Evolutionary conservation across 2,888 invertebrate species (phyloP), one percentile per base, ranked within the genome.

Genomic region (Hypsopygia costalis): DNA sequence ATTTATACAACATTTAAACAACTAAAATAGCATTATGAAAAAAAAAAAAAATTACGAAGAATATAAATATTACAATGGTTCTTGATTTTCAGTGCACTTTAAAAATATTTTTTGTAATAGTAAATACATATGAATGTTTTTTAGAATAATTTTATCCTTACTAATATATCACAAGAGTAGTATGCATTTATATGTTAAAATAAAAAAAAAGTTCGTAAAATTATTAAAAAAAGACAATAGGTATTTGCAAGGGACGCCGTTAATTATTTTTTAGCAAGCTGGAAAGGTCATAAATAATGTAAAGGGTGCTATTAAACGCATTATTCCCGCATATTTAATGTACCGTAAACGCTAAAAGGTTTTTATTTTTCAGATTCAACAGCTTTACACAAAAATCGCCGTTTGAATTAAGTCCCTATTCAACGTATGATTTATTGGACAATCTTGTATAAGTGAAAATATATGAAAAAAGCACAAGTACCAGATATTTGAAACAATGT

Each of bases 261-360:
- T 81, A 79, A 79, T 85, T 79, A 73, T 81, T 81, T 83, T 39
- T 74, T 85, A 81, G 75, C 63, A 67, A 78, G 68, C 65, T 67
- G 64, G 61, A 68, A 52, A 66, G 74, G 71, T 71, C 80, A 66
- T 87, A 85, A 86, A 86, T 86, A 82, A 81, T 68, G 78, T 83
- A 80, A 86, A 83, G 81, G 86, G 85, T 81, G 82, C 83, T 81
- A 85, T 87, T 86, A 87, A 86, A 82, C 81, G 82, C 81, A 85
- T 85, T 85, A 85, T 81, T 82, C 78, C 70, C 81, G 80, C 76
- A 85, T 83, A 78, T 85, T 87, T 85, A 85, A 86, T 87, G 80
- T 83, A 82, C 83, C 81, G 80, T 78, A 82, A 85, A 79, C 72
- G 76, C 69, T 80, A 77, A 82, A 83, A 73, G 79, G 74, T 72